Evolutionary conservation across 2,113 vertebrate genomes (phyloP), one percentile per base, ranked within the genome.

Genomic region (Mastomys coucha): DNA sequence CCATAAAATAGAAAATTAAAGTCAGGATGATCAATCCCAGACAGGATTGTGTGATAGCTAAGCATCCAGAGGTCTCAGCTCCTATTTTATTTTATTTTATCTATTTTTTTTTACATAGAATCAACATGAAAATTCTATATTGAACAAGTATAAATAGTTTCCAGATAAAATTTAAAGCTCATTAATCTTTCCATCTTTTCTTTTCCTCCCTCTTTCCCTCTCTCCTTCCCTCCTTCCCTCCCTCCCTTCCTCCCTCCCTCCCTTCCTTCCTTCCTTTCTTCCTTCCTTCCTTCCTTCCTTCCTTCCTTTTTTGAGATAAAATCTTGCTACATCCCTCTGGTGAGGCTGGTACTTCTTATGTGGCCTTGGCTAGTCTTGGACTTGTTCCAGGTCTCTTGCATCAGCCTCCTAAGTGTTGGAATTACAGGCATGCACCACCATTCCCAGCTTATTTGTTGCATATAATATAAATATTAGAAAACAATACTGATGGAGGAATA

Each of bases 191-290:
- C 17, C 1, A 26, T 56, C 33, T 22, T 56, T 12, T 56, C 20
- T n/a, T 36, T 53, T 5, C 17, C 31, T 20, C 45, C 45, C 5
- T 45, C 45, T 24, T 56, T 7, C 19, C 19, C 26, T 14, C 7
- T 22, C 5, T 17, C 1, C 3, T 42, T 1, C 11, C 1, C 3
- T 1, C 36, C 33, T 56, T 6, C 19, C 33, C 7, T 56, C 33
- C 33, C 24, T 56, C 2, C 19, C 19, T 39, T 14, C 7, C n/a
- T 10, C 9, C 1, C 3, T 42, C 26, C 28, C 7, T 56, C 0
- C 22, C 2, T 8, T 1, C 36, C 12, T n/a, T 2, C 3, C 13
- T 26, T 0, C 19, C 51, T 24, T 1, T 12, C 2, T 8, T 1
- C 36, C 12, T n/a, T 2, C 3, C 13, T 26, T 0, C 13, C 24